Evolutionary conservation across 2,113 vertebrate species (phyloP).

Genomic region (Desmodus rotundus): DNA sequence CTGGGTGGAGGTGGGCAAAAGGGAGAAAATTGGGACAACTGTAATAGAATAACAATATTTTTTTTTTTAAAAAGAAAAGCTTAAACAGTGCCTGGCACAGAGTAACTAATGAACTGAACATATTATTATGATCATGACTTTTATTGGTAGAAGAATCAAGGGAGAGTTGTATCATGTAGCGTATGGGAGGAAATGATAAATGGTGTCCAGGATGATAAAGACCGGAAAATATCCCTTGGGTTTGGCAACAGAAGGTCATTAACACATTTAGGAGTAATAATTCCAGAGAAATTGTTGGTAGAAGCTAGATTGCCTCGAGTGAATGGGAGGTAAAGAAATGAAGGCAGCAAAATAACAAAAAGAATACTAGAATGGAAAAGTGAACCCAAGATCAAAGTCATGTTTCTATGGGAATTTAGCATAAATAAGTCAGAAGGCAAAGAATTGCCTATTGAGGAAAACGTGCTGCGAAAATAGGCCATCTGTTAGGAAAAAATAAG

Average conservation of each 20-base stretch:
- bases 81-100: not conserved
- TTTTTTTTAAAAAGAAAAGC: not conserved
- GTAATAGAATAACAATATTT: no score
- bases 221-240: not conserved
- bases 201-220: not conserved
- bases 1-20: no score
- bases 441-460: conserved; percentile 29
- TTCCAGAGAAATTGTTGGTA: not conserved
- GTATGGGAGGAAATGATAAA: not conserved
- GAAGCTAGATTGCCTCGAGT: not conserved
- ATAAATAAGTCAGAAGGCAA: conserved; percentile 2
- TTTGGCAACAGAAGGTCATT: not conserved
- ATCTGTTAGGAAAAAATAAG: conserved; percentile 43
- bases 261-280: conserved; percentile 4
- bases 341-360: not conserved
- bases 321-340: not conserved
- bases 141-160: conserved; percentile 11
- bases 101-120: conserved; percentile 19
- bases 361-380: not conserved
- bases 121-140: conserved; percentile 3
- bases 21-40: no score
- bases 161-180: not conserved
- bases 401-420: conserved; percentile 5
- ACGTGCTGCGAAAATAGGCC: conserved; percentile 23
- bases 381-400: not conserved